Percentiles rank a stretch among this genome's conserved stretches.
Conservation (phyloP, 2,797 vertebrate species). For the Ptychobarbus kaznakovi region DNA sequence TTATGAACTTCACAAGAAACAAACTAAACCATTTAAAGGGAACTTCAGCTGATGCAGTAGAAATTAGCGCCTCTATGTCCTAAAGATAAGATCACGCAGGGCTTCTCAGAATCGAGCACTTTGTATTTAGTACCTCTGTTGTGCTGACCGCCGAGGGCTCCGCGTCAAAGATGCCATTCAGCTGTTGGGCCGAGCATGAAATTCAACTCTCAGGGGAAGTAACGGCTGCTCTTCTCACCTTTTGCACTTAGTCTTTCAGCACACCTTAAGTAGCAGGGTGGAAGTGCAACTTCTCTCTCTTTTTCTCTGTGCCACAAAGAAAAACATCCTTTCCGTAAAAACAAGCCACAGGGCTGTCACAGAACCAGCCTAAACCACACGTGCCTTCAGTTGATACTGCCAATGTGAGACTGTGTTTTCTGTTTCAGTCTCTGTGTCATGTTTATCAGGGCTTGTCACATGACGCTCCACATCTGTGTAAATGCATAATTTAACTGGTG, state of each 20-base stretch:
- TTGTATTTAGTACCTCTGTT: conserved; percentile 43
- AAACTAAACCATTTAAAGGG: conserved; percentile 39
- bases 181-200: conserved; percentile 21
- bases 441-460: conserved; percentile 35
- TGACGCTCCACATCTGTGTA: conserved; percentile 34
- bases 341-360: conserved; percentile 10
- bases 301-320: conserved; percentile 39
- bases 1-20: conserved; percentile 25
- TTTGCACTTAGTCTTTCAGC: conserved; percentile 45
- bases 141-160: neutral
- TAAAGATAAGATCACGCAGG: conserved; percentile 26
- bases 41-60: conserved; percentile 25
- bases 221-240: conserved; percentile 54
- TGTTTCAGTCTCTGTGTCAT: conserved; percentile 41
- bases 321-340: conserved; percentile 49
- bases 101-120: conserved; percentile 16
- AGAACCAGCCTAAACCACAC: conserved; percentile 23
- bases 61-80: conserved; percentile 9
- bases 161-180: conserved; percentile 28
- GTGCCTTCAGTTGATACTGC: neutral
- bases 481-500: conserved; percentile 2
- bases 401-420: conserved; percentile 5
- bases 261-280: conserved; percentile 38
- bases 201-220: conserved; percentile 33
- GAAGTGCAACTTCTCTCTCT: conserved; percentile 15